Base-by-base conservation (phyloP, 1,140 invertebrate genomes). In the Eriosoma lanigerum region DNA sequence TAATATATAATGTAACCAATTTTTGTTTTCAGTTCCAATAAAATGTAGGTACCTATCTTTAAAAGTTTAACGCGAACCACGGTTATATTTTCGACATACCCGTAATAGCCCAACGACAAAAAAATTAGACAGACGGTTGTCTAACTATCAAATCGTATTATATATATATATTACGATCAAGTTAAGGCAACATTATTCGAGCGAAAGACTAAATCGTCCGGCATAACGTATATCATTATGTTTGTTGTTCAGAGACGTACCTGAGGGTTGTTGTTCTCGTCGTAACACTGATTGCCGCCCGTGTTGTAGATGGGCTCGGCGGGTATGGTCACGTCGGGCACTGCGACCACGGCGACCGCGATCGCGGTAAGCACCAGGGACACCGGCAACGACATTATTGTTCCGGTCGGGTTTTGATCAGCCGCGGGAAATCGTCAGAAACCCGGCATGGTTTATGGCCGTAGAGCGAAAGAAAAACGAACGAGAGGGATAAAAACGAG, bases 181-280 rank as follows among this genome's bases (percentile, higher is more conserved):
- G n/a, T n/a, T n/a, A n/a, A n/a, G n/a, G n/a, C n/a, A n/a, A n/a
- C n/a, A n/a, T n/a, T n/a, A n/a, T n/a, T n/a, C n/a, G n/a, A n/a
- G n/a, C n/a, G n/a, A n/a, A n/a, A n/a, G n/a, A n/a, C n/a, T n/a
- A n/a, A n/a, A n/a, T n/a, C n/a, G n/a, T n/a, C n/a, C n/a, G n/a
- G n/a, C n/a, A n/a, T n/a, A n/a, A n/a, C n/a, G n/a, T n/a, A n/a
- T n/a, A n/a, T n/a, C n/a, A n/a, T n/a, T n/a, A n/a, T n/a, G n/a
- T n/a, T n/a, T n/a, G n/a, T n/a, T 54, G 3, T 19, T 8, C 4
- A 21, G 46, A 38, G 21, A 50, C 46, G 13, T 60, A 76, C 75
- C 75, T 78, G 75, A 26, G 75, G 75, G 58, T 48, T 60, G 75
- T 78, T 78, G 15, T 19, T 38, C n/a, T 78, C 75, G 21, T 78